Evolutionary conservation across 1,140 invertebrate species (phyloP).

Genomic region (Drosophila pseudoobscura): DNA sequence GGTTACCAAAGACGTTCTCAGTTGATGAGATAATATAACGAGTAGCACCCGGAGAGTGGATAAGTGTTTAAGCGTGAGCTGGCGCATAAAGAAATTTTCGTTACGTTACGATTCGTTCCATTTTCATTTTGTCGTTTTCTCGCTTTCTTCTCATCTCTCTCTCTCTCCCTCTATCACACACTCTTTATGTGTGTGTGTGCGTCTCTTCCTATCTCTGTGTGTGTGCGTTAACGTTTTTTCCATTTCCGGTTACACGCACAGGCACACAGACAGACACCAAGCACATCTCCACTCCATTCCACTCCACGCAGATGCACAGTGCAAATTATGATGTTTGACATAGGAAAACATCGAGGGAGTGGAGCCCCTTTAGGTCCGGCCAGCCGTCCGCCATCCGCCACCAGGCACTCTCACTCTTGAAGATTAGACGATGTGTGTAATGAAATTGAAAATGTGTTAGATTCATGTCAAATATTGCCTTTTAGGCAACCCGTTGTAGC

Average conservation of each 20-base stretch:
- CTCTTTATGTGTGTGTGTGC: neutral
- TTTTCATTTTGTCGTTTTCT: slow-evolving; percentile 29
- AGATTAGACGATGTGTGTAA: slow-evolving; percentile 77
- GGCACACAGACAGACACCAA: slow-evolving; percentile 13
- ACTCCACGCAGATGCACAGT: slow-evolving; percentile 18
- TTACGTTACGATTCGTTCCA: slow-evolving; percentile 34
- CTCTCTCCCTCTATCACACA: too few relatives aligned
- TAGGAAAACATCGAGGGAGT: slow-evolving; percentile 49
- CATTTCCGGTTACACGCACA: slow-evolving; percentile 71
- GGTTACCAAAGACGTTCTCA: slow-evolving; percentile 68
- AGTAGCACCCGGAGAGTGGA: slow-evolving; percentile 70
- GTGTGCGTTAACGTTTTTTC: slow-evolving; percentile 57
- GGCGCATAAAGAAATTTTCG: slow-evolving; percentile 74
- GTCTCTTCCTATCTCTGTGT: neutral
- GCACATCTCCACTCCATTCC: slow-evolving; percentile 1
- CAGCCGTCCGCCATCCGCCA: slow-evolving; percentile 2
- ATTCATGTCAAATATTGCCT: slow-evolving; percentile 79
- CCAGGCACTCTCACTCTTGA: slow-evolving; percentile 28
- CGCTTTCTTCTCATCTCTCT: slow-evolving; percentile 10
- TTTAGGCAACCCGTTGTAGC: slow-evolving; percentile 56
- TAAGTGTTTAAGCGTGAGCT: slow-evolving; percentile 80
- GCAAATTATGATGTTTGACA: slow-evolving; percentile 79
- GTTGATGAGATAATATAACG: slow-evolving; percentile 78
- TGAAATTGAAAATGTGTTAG: slow-evolving; percentile 81
- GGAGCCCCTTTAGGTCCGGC: slow-evolving; percentile 13